Base-by-base conservation (phyloP, 2,888 invertebrate genomes). In the Danaus chrysippus region DNA sequence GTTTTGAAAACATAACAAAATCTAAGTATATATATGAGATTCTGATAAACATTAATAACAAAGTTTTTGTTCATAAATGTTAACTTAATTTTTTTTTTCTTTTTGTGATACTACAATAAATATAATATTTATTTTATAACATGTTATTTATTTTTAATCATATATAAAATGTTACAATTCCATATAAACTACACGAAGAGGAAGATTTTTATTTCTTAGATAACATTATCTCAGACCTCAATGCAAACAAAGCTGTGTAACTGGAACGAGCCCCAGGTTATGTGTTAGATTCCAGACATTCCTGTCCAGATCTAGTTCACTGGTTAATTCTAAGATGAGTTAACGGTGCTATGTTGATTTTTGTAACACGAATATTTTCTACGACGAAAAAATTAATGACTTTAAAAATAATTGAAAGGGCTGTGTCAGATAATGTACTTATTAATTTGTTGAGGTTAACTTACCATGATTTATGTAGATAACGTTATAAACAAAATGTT, bases 241-340 rank as follows among this genome's bases (percentile, higher is more conserved):
- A 49, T 49, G 49, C 15, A 49, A 49, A 49, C 49, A 49, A 49
- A 49, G 17, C 15, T 49, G n/a, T 15, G 49, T 17, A 49, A 49
- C 49, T 49, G 17, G 49, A 49, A 49, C 49, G 17, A 49, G 49
- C 49, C 49, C 17, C 17, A 49, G 49, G 49, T 15, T 49, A 49
- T 49, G 17, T 56, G 44, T 56, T 42, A 61, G 23, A 41, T 54
- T 54, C 54, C 10, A 41, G 54, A 41, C n/a, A 54, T 54, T 54
- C 10, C 34, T 41, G n/a, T 12, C 23, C 34, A 19, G n/a, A 54
- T 34, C 23, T 41, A 34, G 54, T 54, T 54, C 41, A 54, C 15
- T 10, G 19, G 12, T 23, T 54, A 34, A 10, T 54, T 34, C n/a
- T 54, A 54, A 12, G 54, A 54, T 41, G 15, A 46, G 46, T 49